Percentiles rank a stretch among this genome's conserved stretches.
These are phyloP conservation scores for Xenopus laevis DNA, from an alignment of 2,113 vertebrate genomes.

Conservation along the genomic window DNA sequence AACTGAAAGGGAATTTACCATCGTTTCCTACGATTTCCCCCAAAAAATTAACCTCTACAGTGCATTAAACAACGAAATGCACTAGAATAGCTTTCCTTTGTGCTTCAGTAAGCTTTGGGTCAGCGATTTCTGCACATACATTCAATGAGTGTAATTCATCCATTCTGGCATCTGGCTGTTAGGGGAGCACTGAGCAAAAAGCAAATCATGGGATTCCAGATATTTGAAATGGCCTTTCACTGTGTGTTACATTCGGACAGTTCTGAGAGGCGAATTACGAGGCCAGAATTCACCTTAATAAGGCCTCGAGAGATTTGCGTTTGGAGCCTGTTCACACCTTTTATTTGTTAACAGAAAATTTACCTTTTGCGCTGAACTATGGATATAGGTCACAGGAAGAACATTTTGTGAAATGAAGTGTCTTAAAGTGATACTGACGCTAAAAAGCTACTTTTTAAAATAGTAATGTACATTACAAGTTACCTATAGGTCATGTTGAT, in stretches of 20 bases:
- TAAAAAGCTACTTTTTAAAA: no score
- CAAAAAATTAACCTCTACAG: no score
- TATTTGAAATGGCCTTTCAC: slow-evolving; percentile 12
- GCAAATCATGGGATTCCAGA: slow-evolving; percentile 26
- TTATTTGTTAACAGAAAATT: slow-evolving; percentile 7
- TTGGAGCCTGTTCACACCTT: slow-evolving; percentile 1
- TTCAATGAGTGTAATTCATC: slow-evolving; percentile 32
- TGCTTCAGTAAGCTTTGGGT: slow-evolving; percentile 28
- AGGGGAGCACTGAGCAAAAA: slow-evolving; percentile 29
- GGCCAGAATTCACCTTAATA: slow-evolving; percentile 28
- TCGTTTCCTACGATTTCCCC: no score
- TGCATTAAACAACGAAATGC: neutral
- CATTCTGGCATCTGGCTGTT: slow-evolving; percentile 38
- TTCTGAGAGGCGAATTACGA: neutral
- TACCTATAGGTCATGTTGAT: no score
- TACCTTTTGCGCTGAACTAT: neutral
- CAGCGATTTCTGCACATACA: slow-evolving; percentile 32
- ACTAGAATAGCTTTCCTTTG: slow-evolving; percentile 21
- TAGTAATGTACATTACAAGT: no score
- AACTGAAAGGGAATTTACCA: no score
- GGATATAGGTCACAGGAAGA: no score
- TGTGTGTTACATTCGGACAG: neutral
- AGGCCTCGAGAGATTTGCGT: slow-evolving; percentile 24
- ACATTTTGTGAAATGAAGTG: no score
- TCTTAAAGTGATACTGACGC: no score